Evolutionary conservation across 2,113 vertebrate species (phyloP), one percentile per base, ranked within the genome.

Genomic region (Theristicus caerulescens): DNA sequence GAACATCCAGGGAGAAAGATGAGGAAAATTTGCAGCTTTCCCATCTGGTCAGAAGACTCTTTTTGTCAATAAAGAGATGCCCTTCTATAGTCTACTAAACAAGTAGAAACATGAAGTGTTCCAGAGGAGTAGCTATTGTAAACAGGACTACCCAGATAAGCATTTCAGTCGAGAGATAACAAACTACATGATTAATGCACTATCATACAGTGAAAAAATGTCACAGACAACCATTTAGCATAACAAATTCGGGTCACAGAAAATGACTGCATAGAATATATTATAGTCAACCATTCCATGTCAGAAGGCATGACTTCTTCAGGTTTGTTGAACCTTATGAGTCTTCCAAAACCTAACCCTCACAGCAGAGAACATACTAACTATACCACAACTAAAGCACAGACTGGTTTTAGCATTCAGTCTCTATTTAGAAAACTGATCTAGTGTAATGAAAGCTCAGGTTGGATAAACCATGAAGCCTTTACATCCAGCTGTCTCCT

Each of bases 321-420:
- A 52, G 49, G 24, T 57, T 65, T 11, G 7, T 2, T n/a, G 27
- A 82, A 67, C 27, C 32, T 62, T 47, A 36, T 0, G 0, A 70
- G 46, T 58, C 54, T 70, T 71, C 51, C 51, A 70, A 65, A 91
- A 81, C 26, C 31, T 17, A 49, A 31, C 25, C 18, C 34, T 70
- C 54, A 64, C 51, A 77, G 62, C 8, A 11, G 34, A 77, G 51
- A 84, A 21, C 34, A n/a, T 27, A 57, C 15, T 20, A 73, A 83
- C 36, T 38, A 82, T 8, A 54, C 4, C 38, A 81, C 27, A 81
- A 49, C 10, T 44, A 52, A 81, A 91, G 47, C 16, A 88, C 14
- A 58, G 40, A 65, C 34, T 11, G 15, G 27, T 74, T 84, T 78
- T 54, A 89, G 32, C 36, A 81, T 9, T 16, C 47, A 81, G 46